Conservation (phyloP, 2,113 vertebrate species). For the Copsychus sechellarum region DNA sequence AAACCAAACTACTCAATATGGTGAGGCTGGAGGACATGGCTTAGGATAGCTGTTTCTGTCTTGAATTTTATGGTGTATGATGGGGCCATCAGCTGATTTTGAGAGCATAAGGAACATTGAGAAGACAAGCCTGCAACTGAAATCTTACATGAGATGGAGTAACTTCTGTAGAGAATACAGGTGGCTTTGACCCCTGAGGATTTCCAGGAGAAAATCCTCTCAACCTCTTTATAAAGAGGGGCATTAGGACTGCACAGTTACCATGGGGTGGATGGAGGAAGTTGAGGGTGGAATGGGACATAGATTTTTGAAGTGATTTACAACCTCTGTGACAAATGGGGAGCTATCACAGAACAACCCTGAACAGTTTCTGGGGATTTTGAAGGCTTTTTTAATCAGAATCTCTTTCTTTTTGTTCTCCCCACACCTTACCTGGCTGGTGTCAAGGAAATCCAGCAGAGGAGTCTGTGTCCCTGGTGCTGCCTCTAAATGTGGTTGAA, state of each 20-base stretch:
- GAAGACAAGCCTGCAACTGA: background rate
- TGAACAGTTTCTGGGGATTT: background rate
- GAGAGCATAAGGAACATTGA: background rate
- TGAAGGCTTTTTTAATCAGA: background rate
- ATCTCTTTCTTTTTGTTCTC: background rate
- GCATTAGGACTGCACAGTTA: background rate
- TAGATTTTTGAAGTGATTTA: background rate
- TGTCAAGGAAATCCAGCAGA: conserved; percentile 42
- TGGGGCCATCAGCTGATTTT: background rate
- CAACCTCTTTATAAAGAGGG: background rate
- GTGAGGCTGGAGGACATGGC: background rate
- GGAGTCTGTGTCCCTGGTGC: conserved; percentile 59
- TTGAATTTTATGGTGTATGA: background rate
- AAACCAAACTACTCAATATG: background rate
- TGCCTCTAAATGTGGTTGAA: conserved; percentile 55
- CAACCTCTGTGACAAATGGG: background rate
- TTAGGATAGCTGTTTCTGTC: background rate
- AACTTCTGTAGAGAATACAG: background rate
- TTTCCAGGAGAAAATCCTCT: background rate
- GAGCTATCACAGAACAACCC: background rate
- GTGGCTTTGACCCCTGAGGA: background rate
- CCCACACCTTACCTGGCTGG: background rate
- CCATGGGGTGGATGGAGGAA: background rate
- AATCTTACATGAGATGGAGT: background rate
- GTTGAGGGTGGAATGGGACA: background rate